Base-by-base conservation (phyloP, 2,888 invertebrate genomes). In the Mythimna vitellina region DNA sequence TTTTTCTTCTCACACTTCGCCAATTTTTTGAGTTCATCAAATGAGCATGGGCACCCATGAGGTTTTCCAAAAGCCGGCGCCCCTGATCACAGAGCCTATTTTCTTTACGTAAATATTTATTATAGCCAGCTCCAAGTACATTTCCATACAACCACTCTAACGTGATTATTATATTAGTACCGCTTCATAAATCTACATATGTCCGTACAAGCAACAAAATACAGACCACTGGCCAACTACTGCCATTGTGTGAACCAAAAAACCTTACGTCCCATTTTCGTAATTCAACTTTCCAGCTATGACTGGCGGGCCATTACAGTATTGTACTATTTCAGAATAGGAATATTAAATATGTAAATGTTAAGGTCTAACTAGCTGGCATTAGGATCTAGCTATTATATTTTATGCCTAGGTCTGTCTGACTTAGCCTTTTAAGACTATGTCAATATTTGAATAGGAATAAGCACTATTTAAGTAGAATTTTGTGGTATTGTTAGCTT, bases 331-430 rank as follows among this genome's bases (percentile, higher is more conserved):
- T 76, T 64, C 70, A 81, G 81, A 83, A 76, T 74, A 65, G 65
- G 70, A 69, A 73, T 81, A 70, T 70, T 72, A 74, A 81, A 76
- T 73, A 83, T 80, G 77, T 62, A 83, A 80, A 72, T 81, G 67
- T 29, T 64, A 56, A 73, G 62, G 61, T 57, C 72, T 68, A 66
- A 69, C 62, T 66, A 62, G 64, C 53, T 35, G 25, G 63, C 35
- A 49, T 73, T 84, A 71, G 61, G 65, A 70, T 58, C 57, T 65
- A 61, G 65, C 35, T 56, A 70, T 71, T 56, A 57, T 65, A 77
- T 54, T 81, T 79, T 57, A 64, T 60, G 51, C 14, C 38, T 46
- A 57, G 42, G 29, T 32, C 65, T 32, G 63, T 60, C 32, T 56
- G 56, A 17, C 57, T 67, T 58, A 10, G 51, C 38, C 20, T 67